Base-by-base conservation (phyloP, 2,797 vertebrate species). In the Aldrovandia affinis region DNA sequence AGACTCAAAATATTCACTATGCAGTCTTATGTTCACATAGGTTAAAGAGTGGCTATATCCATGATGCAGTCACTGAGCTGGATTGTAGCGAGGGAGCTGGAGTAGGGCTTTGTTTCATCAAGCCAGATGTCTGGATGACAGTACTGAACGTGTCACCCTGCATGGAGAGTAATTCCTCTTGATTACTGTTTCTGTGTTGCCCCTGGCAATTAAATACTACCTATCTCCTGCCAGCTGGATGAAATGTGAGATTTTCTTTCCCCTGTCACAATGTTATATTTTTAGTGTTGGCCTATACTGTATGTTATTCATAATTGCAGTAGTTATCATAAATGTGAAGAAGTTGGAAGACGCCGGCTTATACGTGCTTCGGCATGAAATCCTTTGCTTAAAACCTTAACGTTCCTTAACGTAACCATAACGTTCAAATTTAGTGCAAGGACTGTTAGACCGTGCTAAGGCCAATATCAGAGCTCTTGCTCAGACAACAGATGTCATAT, bases 141-240 rank as follows among this genome's bases (percentile, higher is more conserved):
- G 83, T 87, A 88, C 86, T 85, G 80, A 83, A 83, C 86, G 82
- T 86, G 88, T 93, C 87, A 78, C 84, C 2, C 2, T 83, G 90
- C 89, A 85, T 93, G 89, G 91, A 89, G 83, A 89, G 68, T 88
- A 65, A 63, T 84, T 80, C 84, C 83, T 93, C 92, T 84, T 92
- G 89, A 92, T 86, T 15, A 83, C 33, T 47, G 85, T 84, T 81
- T 30, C 7, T 89, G 89, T 86, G 88, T 88, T 86, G 25, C 89
- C n/a, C 57, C 88, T 92, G 86, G 65, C 5, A 87, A n/a, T 90
- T 90, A 87, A 85, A 83, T 25, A 47, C 87, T 84, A 22, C 78
- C 28, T 61, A 83, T 83, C 70, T 87, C 81, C 88, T 88, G 85
- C 84, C 80, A 86, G 63, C 84, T 68, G 30, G 84, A 61, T 50